phyloP scores from a whole-genome alignment of 2,797 vertebrate genomes.

The Rhynchotus rufescens region DNA sequence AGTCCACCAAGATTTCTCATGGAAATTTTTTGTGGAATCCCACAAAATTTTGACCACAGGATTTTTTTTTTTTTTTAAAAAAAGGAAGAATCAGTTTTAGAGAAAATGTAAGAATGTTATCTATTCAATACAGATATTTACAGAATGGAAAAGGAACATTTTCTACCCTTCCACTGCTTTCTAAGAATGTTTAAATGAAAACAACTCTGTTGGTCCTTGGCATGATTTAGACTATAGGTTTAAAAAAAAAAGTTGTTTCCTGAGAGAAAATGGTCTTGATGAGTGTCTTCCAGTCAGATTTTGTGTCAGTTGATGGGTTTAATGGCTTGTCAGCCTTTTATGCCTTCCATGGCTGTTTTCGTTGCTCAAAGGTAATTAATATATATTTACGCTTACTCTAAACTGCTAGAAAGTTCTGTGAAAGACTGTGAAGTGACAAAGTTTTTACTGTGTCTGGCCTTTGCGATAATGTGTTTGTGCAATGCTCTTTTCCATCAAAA shows the following conservation, averaged over 20 bases:
- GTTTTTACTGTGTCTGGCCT: neutral
- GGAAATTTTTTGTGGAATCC: neutral
- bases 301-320: neutral
- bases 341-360: fast-evolving
- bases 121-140: neutral
- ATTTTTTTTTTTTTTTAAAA: neutral
- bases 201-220: fast-evolving
- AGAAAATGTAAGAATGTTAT: neutral
- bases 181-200: neutral
- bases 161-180: neutral
- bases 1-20: neutral
- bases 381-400: neutral
- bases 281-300: neutral
- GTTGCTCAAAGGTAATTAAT: neutral
- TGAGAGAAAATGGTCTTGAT: neutral
- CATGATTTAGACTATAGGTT: neutral
- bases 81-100: neutral
- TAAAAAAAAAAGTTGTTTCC: neutral
- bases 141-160: neutral
- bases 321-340: neutral
- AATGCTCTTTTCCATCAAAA: neutral
- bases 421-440: neutral
- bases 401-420: neutral
- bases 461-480: neutral
- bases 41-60: neutral